These are phyloP conservation scores for Gambusia affinis DNA, from an alignment of 2,113 vertebrate species.

Conservation along the genomic window DNA sequence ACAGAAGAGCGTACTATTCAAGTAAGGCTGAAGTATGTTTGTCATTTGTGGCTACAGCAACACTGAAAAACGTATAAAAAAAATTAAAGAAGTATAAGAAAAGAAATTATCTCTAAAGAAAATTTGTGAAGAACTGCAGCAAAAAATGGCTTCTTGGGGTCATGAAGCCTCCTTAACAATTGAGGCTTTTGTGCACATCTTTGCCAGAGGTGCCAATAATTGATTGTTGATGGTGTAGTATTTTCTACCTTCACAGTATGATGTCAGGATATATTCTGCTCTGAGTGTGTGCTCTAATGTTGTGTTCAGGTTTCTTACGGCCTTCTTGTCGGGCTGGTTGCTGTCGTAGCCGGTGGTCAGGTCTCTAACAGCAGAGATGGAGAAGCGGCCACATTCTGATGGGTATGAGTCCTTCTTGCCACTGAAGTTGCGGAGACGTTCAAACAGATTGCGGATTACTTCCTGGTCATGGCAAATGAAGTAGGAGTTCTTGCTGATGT, in stretches of 20 bases:
- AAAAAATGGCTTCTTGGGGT: too few species aligned
- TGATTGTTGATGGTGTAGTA: not conserved
- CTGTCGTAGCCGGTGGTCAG: conserved; percentile 94
- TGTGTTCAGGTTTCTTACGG: conserved; percentile 79
- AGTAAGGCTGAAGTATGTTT: too few species aligned
- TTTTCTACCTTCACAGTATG: not conserved
- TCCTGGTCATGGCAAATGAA: conserved; percentile 93
- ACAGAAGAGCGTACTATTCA: too few species aligned
- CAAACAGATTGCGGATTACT: conserved; percentile 87
- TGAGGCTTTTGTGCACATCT: too few species aligned
- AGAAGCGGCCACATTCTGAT: conserved; percentile 86
- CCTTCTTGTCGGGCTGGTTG: conserved; percentile 87
- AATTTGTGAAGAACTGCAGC: too few species aligned
- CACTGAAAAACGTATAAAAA: too few species aligned
- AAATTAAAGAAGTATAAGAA: too few species aligned
- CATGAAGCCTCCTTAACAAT: too few species aligned
- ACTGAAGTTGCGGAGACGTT: conserved; percentile 87
- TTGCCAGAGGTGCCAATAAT: too few species aligned
- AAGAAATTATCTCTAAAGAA: too few species aligned
- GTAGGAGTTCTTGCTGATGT: conserved; percentile 94
- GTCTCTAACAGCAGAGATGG: conserved; percentile 88
- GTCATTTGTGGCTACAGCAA: too few species aligned
- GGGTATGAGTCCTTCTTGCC: conserved; percentile 85
- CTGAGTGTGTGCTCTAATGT: not conserved
- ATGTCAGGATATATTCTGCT: not conserved